Conservation (phyloP, 2,113 vertebrate species). For the Tor tambroides region DNA sequence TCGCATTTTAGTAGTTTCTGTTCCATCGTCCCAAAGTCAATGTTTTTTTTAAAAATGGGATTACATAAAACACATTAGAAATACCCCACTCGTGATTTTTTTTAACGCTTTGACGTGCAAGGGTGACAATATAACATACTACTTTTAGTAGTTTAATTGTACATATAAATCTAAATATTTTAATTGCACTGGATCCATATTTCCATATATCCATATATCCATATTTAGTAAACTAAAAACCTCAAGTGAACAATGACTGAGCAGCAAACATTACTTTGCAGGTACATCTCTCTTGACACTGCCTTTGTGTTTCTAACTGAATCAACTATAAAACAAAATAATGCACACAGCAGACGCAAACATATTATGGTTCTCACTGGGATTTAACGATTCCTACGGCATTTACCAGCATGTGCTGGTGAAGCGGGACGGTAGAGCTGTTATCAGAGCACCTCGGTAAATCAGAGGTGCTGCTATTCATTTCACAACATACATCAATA, state of each 20-base stretch:
- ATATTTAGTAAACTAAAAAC: background rate
- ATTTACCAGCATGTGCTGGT: background rate
- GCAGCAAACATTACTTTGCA: background rate
- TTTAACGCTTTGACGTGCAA: too few species aligned
- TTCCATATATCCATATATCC: too few species aligned
- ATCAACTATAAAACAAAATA: background rate
- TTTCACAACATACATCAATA: constrained; percentile 66
- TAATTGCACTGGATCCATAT: background rate
- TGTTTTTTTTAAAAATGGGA: too few species aligned
- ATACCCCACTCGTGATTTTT: too few species aligned
- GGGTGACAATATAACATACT: background rate
- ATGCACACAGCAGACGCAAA: background rate
- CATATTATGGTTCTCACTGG: background rate
- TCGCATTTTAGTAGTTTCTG: too few species aligned
- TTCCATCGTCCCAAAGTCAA: too few species aligned
- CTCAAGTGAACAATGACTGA: background rate
- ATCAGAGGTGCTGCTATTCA: constrained; percentile 52
- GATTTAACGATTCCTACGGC: background rate
- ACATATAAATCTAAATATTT: background rate
- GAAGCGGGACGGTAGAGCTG: constrained; percentile 48
- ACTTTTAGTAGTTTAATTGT: background rate
- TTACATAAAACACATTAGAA: too few species aligned
- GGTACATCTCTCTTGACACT: background rate
- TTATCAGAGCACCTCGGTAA: constrained; percentile 57
- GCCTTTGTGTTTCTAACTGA: background rate